These are phyloP conservation scores for Malurus leucopterus DNA, from an alignment of 2,797 vertebrate genomes.

Conservation along the genomic window DNA sequence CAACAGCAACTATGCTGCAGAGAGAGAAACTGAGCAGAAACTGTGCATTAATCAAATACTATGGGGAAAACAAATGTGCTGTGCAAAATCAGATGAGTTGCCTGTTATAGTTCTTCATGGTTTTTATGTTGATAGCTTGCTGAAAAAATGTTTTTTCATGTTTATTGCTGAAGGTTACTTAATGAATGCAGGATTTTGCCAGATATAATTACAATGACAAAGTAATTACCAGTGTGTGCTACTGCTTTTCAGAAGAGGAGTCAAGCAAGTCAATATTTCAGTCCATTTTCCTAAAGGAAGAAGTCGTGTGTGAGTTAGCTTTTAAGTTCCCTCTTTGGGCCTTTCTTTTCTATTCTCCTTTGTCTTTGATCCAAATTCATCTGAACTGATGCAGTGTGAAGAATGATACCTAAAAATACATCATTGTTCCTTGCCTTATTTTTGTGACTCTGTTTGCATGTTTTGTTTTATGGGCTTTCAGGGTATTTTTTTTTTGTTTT, in stretches of 20 bases:
- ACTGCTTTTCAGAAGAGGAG: neutral
- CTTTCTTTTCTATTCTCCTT: neutral
- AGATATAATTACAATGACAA: neutral
- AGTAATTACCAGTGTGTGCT: neutral
- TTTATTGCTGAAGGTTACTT: conserved; percentile 1
- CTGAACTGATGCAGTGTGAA: neutral
- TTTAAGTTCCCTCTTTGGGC: neutral
- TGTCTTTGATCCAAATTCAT: neutral
- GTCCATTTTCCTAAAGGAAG: neutral
- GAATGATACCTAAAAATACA: neutral
- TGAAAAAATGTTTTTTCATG: neutral
- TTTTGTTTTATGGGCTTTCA: neutral
- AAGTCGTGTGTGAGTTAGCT: rapidly evolving
- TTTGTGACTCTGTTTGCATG: neutral
- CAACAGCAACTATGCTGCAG: neutral
- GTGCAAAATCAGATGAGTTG: neutral
- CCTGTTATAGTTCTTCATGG: neutral
- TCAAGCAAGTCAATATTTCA: neutral
- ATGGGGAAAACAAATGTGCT: neutral
- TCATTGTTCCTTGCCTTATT: neutral
- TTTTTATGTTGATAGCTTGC: neutral
- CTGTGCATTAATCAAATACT: neutral
- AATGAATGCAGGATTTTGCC: neutral
- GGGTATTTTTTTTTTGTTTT: neutral
- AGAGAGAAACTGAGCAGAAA: neutral